These are phyloP conservation scores for Brachyistius frenatus DNA, from an alignment of 2,113 vertebrate species.

Conservation along the genomic window DNA sequence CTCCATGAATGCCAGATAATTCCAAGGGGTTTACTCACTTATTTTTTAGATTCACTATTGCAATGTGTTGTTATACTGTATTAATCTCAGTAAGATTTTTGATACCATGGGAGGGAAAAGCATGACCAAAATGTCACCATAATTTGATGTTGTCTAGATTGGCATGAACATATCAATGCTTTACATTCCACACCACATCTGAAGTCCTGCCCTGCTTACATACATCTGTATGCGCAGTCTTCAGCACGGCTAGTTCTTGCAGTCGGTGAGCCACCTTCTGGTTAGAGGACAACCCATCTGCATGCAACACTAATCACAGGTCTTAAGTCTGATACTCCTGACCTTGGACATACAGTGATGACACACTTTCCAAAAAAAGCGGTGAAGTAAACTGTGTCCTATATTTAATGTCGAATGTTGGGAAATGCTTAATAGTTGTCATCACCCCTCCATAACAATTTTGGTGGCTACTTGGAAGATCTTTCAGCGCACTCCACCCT, in stretches of 20 bases:
- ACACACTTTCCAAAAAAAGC: conserved; percentile 44
- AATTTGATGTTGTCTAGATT: no score
- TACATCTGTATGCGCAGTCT: neutral
- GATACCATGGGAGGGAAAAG: no score
- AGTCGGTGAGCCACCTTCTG: conserved; percentile 19
- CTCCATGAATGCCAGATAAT: no score
- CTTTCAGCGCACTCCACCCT: conserved; percentile 55
- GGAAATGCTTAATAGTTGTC: conserved; percentile 58
- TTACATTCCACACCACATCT: no score
- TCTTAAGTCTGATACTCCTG: conserved; percentile 42
- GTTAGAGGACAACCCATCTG: conserved; percentile 35
- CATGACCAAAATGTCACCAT: no score
- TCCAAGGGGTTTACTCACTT: no score
- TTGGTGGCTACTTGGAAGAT: conserved; percentile 67
- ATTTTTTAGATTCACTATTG: no score
- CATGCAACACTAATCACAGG: conserved; percentile 60
- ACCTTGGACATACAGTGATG: conserved; percentile 55
- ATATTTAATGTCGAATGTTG: conserved; percentile 60
- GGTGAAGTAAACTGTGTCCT: conserved; percentile 43
- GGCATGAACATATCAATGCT: no score
- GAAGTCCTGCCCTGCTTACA: no score
- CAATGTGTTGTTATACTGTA: no score
- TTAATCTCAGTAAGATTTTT: no score
- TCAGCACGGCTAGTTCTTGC: neutral
- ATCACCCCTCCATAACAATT: conserved; percentile 59